A percentile compares a stretch with the other conserved stretches of the same genome.
Evolutionary conservation across 2,888 invertebrate species (phyloP).

Genomic region (Cistogaster globosa): DNA sequence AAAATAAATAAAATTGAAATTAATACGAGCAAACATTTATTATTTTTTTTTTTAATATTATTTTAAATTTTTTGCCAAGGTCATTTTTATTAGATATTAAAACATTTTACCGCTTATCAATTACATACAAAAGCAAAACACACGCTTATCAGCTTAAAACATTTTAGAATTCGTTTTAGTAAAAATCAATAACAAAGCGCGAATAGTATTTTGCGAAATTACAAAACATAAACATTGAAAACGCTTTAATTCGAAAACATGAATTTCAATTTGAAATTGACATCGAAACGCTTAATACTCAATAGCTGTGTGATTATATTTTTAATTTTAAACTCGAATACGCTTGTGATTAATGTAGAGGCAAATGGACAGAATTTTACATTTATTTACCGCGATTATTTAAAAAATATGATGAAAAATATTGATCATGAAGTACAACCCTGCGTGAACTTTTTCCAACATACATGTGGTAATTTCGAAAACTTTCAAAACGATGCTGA

Average conservation of each 20-base stretch:
- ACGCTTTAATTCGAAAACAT: constrained; percentile 7
- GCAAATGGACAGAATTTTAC: constrained; percentile 67
- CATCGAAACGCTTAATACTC: not conserved
- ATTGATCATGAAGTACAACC: constrained; percentile 75
- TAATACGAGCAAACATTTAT: not conserved
- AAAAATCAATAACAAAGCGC: constrained; percentile 22
- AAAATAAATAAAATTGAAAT: not conserved
- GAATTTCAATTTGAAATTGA: constrained; percentile 33
- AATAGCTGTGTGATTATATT: constrained; percentile 7
- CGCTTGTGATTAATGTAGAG: not conserved
- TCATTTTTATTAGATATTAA: constrained; percentile 51
- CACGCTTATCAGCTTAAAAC: constrained; percentile 55
- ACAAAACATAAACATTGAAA: constrained; percentile 46
- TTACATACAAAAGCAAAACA: constrained; percentile 31
- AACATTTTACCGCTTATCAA: constrained; percentile 55
- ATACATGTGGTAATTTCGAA: constrained; percentile 78
- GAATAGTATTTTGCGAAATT: constrained; percentile 61
- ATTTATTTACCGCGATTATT: constrained; percentile 76
- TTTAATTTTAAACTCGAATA: constrained; percentile 41
- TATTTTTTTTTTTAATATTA: not conserved
- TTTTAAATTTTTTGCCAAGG: constrained; percentile 35
- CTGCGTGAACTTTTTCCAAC: constrained; percentile 79
- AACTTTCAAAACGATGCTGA: constrained; percentile 14
- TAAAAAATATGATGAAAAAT: constrained; percentile 75
- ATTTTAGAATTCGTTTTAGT: constrained; percentile 36